These are phyloP conservation scores for Camponotus pennsylvanicus DNA, from an alignment of 1,140 invertebrate species.

Conservation along the genomic window DNA sequence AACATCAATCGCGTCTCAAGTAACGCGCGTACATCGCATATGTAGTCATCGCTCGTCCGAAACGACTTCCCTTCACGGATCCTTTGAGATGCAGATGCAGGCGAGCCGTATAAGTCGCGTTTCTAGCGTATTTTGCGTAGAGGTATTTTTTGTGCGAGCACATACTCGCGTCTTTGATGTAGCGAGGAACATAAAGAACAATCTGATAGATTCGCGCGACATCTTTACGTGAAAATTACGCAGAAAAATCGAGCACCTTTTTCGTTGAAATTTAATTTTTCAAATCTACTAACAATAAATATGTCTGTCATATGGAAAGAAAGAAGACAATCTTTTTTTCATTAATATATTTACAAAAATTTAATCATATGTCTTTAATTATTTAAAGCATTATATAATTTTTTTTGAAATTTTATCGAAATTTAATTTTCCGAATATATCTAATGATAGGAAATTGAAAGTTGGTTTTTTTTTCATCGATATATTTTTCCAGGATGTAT, in stretches of 20 bases:
- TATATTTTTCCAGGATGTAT: too few relatives aligned
- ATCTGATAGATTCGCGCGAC: background rate
- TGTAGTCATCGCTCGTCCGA: conserved; percentile 65
- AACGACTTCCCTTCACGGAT: conserved; percentile 26
- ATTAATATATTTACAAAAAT: too few relatives aligned
- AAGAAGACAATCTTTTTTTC: too few relatives aligned
- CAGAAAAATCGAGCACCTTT: background rate
- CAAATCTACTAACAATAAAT: background rate
- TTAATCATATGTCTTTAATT: too few relatives aligned
- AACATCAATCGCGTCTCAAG: conserved; percentile 42
- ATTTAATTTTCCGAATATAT: too few relatives aligned
- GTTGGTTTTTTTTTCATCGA: too few relatives aligned
- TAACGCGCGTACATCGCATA: conserved; percentile 54
- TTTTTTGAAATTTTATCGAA: too few relatives aligned
- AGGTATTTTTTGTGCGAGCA: conserved; percentile 10
- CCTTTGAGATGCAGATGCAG: conserved; percentile 71
- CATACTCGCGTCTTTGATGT: conserved; percentile 14
- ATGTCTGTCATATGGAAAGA: too few relatives aligned
- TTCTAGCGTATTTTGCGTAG: conserved; percentile 32
- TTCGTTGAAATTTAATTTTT: background rate
- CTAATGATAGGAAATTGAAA: too few relatives aligned
- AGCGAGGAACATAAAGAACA: background rate
- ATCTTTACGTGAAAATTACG: background rate
- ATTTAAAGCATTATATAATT: too few relatives aligned
- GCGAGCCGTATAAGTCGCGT: background rate